These are phyloP conservation scores for Epizoanthus scotinus DNA, from an alignment of 92 coral and sea anemone genomes.

Conservation along the genomic window DNA sequence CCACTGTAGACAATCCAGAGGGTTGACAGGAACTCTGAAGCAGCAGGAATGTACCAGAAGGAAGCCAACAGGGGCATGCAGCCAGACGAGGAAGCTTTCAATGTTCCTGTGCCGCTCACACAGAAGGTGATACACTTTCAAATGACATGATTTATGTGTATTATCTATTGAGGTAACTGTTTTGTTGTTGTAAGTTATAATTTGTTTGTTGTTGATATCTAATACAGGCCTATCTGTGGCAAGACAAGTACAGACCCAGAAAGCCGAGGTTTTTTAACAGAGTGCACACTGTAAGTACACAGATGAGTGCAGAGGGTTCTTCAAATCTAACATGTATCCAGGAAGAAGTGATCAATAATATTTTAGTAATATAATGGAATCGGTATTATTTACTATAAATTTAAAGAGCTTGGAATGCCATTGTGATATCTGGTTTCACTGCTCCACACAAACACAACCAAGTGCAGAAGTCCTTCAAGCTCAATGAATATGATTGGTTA, in stretches of 20 bases:
- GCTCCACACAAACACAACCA: too few species aligned
- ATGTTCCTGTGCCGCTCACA: slow-evolving; percentile 87
- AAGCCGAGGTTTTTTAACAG: slow-evolving; percentile 99
- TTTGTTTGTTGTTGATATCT: neutral
- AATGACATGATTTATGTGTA: neutral
- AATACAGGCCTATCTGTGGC: slow-evolving; percentile 87
- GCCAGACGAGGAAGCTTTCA: slow-evolving; percentile 94
- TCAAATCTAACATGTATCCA: too few species aligned
- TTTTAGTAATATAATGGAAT: too few species aligned
- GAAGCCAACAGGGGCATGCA: slow-evolving; percentile 93
- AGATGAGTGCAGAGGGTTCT: too few species aligned
- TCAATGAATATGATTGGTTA: too few species aligned
- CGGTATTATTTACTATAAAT: too few species aligned
- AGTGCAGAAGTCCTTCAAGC: too few species aligned
- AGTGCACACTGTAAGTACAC: slow-evolving; percentile 92
- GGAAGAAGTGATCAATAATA: too few species aligned
- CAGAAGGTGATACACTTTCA: slow-evolving; percentile 67
- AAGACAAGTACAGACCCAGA: slow-evolving; percentile 98
- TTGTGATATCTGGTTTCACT: neutral
- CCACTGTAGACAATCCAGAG: slow-evolving; percentile 29
- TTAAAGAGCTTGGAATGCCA: too few species aligned
- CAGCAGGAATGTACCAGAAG: slow-evolving; percentile 68
- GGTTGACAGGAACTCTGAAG: slow-evolving; percentile 45
- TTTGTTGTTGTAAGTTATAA: too few species aligned
- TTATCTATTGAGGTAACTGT: too few species aligned